Conservation (phyloP, 2,888 invertebrate species). For the Chloroclysta siterata region DNA sequence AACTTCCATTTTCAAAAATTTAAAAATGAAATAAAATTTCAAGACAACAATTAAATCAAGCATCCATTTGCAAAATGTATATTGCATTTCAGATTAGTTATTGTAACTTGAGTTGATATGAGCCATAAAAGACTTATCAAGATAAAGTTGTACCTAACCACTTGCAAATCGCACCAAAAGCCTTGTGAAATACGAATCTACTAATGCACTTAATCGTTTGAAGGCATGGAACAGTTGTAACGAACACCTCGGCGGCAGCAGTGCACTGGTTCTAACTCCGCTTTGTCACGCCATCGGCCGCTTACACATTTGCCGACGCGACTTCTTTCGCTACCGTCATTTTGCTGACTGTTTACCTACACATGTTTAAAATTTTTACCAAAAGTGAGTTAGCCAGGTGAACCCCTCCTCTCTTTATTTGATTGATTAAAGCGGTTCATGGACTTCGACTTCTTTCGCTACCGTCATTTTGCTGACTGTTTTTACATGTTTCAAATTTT, state of each 20-base stretch:
- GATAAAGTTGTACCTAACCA: conserved; percentile 30
- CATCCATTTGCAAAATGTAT: background rate
- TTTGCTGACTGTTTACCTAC: too few species aligned
- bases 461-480: too few species aligned
- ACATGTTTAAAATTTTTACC: too few species aligned
- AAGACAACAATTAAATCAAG: too few species aligned
- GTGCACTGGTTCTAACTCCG: conserved; percentile 61
- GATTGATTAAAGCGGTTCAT: too few species aligned
- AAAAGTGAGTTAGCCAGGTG: too few species aligned
- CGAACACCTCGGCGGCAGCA: conserved; percentile 62
- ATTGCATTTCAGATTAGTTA: background rate
- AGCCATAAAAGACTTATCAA: conserved; percentile 15
- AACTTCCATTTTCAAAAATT: too few species aligned
- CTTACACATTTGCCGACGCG: conserved; percentile 19
- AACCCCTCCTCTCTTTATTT: too few species aligned
- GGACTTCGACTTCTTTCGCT: too few species aligned
- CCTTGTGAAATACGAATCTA: conserved; percentile 38
- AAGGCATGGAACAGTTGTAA: conserved; percentile 60
- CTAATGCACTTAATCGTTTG: conserved; percentile 40
- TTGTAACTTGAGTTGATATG: background rate
- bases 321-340: background rate
- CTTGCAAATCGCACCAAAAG: conserved; percentile 26
- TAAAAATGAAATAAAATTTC: too few species aligned
- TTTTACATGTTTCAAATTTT: too few species aligned
- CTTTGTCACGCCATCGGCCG: conserved; percentile 68